These are phyloP conservation scores for Onthophagus sagittarius DNA, from an alignment of 2,888 invertebrate species.

Conservation along the genomic window DNA sequence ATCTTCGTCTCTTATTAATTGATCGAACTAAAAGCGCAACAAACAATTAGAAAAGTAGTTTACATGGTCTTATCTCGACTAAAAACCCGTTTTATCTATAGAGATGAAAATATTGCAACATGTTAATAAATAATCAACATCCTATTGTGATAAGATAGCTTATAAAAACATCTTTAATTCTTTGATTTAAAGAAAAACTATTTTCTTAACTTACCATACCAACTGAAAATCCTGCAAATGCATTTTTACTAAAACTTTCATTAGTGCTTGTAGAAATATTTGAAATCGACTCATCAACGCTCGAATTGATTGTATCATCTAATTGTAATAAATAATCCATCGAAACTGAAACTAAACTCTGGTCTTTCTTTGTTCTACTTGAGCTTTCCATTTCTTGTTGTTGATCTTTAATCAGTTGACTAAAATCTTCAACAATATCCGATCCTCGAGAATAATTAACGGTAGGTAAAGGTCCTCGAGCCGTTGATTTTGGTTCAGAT, in stretches of 20 bases:
- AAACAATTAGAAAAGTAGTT: conserved; percentile 15
- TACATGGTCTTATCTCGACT: conserved; percentile 16
- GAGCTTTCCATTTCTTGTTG: conserved; percentile 18
- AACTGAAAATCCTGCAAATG: conserved; percentile 39
- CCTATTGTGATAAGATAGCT: not conserved
- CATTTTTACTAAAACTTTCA: conserved; percentile 25
- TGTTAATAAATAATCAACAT: not conserved
- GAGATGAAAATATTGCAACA: not conserved
- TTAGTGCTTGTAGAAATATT: conserved; percentile 14
- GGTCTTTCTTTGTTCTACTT: conserved; percentile 21
- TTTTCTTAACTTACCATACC: conserved; percentile 39
- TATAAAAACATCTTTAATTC: not conserved
- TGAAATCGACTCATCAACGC: conserved; percentile 21
- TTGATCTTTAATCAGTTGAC: conserved; percentile 17
- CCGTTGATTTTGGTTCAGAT: not conserved
- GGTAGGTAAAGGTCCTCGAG: conserved; percentile 19
- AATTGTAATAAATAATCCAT: conserved; percentile 27
- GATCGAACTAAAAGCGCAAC: conserved; percentile 49
- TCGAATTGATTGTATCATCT: conserved; percentile 23
- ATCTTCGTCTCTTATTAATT: conserved; percentile 65
- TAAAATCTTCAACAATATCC: conserved; percentile 17
- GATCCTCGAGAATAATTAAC: conserved; percentile 43
- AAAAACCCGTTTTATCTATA: not conserved
- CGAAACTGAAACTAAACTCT: conserved; percentile 21
- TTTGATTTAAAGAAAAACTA: not conserved